Evolutionary conservation across 1,140 invertebrate species (phyloP).

Genomic region (Coptotermes formosanus): DNA sequence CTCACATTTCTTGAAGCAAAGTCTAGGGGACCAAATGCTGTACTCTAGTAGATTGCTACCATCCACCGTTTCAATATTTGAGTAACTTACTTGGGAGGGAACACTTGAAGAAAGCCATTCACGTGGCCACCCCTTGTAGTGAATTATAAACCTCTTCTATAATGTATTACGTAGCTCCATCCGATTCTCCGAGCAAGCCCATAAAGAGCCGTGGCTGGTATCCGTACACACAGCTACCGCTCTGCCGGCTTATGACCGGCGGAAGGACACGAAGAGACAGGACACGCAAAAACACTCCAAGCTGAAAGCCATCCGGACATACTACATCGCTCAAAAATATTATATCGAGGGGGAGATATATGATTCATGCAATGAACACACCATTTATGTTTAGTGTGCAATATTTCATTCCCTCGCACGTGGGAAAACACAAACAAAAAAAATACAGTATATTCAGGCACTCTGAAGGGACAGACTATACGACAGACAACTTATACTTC

Average conservation of each 20-base stretch:
- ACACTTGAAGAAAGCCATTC: background rate
- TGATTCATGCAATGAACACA: conserved; percentile 18
- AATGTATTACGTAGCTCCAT: background rate
- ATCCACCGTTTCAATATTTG: background rate
- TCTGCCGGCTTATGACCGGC: background rate
- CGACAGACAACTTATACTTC: background rate
- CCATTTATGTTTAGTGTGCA: conserved; percentile 2
- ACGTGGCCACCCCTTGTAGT: background rate
- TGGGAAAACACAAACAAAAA: background rate
- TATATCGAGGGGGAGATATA: background rate
- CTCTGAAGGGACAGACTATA: background rate
- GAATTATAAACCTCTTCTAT: background rate
- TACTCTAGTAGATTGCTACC: background rate
- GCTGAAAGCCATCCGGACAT: background rate
- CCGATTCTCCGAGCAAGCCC: background rate
- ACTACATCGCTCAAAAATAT: background rate
- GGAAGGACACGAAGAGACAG: background rate
- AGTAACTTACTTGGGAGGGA: background rate
- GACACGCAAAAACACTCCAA: conserved; percentile 1
- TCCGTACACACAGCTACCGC: background rate
- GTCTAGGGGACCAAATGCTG: background rate
- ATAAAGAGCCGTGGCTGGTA: background rate
- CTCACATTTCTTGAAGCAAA: background rate
- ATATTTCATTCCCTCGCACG: conserved; percentile 10
- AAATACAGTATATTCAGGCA: background rate